Conservation (phyloP, 2,113 vertebrate species). For the Mungos mungo region DNA sequence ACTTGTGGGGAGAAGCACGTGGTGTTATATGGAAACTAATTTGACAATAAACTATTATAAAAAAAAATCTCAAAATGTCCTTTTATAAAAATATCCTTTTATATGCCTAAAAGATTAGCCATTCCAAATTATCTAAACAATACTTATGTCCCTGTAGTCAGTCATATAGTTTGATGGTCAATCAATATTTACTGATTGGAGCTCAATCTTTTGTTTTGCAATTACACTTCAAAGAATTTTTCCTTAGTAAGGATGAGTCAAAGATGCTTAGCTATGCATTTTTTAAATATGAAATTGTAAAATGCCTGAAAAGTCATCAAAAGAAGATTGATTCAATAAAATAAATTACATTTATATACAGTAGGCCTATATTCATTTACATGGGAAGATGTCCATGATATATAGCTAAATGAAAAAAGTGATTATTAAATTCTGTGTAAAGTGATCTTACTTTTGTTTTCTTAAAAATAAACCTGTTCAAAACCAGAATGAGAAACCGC, state of each 20-base stretch:
- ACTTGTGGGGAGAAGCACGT: too few relatives aligned
- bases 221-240: not conserved
- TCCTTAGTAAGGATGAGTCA: not conserved
- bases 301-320: not conserved
- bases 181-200: not conserved
- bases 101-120: not conserved
- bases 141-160: not conserved
- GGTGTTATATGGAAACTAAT: too few relatives aligned
- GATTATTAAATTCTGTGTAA: not conserved
- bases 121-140: conserved; percentile 6
- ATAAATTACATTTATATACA: not conserved
- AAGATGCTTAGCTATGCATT: not conserved
- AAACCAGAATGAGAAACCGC: not conserved
- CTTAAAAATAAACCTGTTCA: not conserved
- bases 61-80: not conserved
- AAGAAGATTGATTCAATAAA: conserved; percentile 14
- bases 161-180: not conserved
- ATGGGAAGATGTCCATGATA: not conserved
- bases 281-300: not conserved
- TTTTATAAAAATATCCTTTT: not conserved
- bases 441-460: not conserved
- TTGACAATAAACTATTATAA: too few relatives aligned
- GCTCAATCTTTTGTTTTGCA: not conserved
- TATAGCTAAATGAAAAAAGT: not conserved
- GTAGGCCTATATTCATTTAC: not conserved